Base-by-base conservation (phyloP, 2,113 vertebrate genomes). In the Pterophyllum scalare region DNA sequence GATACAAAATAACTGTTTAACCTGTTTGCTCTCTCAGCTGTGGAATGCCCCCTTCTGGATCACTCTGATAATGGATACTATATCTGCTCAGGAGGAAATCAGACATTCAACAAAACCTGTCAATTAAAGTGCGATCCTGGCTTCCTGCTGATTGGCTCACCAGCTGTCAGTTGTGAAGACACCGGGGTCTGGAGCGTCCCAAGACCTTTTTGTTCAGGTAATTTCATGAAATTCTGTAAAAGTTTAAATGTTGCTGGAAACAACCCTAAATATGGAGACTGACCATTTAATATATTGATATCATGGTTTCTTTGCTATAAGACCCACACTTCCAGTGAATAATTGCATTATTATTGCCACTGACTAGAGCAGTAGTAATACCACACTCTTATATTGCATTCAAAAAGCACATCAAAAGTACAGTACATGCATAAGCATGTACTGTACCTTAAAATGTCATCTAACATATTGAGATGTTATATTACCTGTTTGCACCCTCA, bases 151-250 rank as follows among this genome's bases (percentile, higher is more conserved):
- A 87, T 76, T 14, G 88, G 83, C 6, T 79, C 67, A 0, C 6
- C 49, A 3, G 4, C 74, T 7, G 26, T 93, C 20, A 92, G 81
- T 5, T 94, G 94, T 46, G 52, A 28, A 7, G 20, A 24, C 54
- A 76, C 46, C 1, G 91, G 90, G 6, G 52, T 6, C 28, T 95
- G 94, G 95, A 93, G 52, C 0, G 86, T 87, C 11, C 86, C 89
- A 1, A 88, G 83, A 54, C 86, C 92, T 9, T 2, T 28, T 40
- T 96, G 95, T 80, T 20, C 83, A 87, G 89, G 94, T 95, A 86
- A 91, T 54, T 59, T 4, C 17, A 0, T 49, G 15, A 49, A 28
- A 28, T 70, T 22, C 28, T 49, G n/a, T 67, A 26, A 46, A 67
- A 46, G 14, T 19, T 67, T 46, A 26, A 67, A 11, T 15, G 1